These are phyloP conservation scores for Premnoplex brunnescens DNA, from an alignment of 2,797 vertebrate species.

Conservation along the genomic window DNA sequence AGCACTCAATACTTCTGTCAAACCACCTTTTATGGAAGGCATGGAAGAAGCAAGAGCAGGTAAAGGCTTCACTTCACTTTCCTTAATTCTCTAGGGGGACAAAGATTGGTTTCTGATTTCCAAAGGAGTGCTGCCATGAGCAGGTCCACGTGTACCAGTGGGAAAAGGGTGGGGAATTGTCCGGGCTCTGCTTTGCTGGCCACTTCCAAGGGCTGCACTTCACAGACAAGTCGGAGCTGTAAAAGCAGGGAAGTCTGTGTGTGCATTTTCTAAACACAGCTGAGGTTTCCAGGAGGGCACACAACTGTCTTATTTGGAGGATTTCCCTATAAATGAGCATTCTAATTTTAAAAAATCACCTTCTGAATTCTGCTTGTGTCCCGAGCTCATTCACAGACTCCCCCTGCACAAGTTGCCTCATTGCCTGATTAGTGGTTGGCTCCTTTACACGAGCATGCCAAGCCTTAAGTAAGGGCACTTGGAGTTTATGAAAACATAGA, in stretches of 20 bases:
- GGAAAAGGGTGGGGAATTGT: not conserved
- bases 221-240: not conserved
- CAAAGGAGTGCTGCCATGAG: not conserved
- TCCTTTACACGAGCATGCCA: accelerated
- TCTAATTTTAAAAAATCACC: not conserved
- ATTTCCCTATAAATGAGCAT: not conserved
- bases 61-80: not conserved
- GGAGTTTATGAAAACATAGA: not conserved
- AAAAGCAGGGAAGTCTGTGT: not conserved
- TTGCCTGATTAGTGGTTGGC: not conserved
- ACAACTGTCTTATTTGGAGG: not conserved
- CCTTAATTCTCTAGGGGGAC: not conserved
- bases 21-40: not conserved
- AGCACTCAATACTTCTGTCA: not conserved
- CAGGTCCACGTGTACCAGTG: accelerated
- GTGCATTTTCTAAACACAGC: not conserved
- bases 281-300: not conserved
- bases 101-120: not conserved
- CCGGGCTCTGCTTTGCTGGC: not conserved
- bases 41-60: not conserved
- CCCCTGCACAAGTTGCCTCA: accelerated
- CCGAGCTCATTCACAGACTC: not conserved
- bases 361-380: not conserved
- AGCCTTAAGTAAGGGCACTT: not conserved
- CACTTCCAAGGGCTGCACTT: not conserved